Evolutionary conservation across 2,113 vertebrate genomes (phyloP), one percentile per base, ranked within the genome.

Genomic region (Anguilla rostrata): DNA sequence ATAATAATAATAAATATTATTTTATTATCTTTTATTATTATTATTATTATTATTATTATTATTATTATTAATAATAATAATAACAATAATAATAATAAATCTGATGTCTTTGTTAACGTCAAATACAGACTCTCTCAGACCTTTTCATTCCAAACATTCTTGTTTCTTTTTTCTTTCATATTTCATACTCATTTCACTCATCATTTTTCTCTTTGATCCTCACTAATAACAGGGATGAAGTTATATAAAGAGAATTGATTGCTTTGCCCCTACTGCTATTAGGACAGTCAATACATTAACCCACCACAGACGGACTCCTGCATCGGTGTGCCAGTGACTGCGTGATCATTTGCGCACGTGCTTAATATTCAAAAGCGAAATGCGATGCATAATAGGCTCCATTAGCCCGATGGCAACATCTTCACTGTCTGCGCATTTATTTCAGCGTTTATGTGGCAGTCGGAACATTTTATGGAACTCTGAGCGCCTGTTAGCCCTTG

Each of bases 181-280:
- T 80, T 41, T 20, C 34, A 34, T 34, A 41, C 78, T 40, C 16
- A 34, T 20, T 11, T 75, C 78, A 20, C 11, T 20, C 84, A 57
- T 60, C 49, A 46, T 40, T 85, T 60, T 53, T 41, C 34, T 57
- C 34, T 57, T 78, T 80, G 20, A 85, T 39, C 46, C 75, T 85
- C 16, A 5, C 40, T 46, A 26, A 20, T 80, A 60, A 60, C 43
- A 49, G 22, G 49, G 81, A 83, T 53, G n/a, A 75, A 29, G n/a
- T 75, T 75, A 29, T 75, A 75, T 75, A 75, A 75, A 75, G n/a
- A 26, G 7, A 22, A 46, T 78, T n/a, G 75, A 80, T 78, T 79
- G 46, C 66, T 4, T 29, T 78, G 29, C 20, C 53, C n/a, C 75
- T 60, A 75, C 79, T 75, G 71, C 26, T 26, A 75, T 75, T 75